These are phyloP conservation scores for Oreotrochilus melanogaster DNA, from an alignment of 2,113 vertebrate species.

Conservation along the genomic window DNA sequence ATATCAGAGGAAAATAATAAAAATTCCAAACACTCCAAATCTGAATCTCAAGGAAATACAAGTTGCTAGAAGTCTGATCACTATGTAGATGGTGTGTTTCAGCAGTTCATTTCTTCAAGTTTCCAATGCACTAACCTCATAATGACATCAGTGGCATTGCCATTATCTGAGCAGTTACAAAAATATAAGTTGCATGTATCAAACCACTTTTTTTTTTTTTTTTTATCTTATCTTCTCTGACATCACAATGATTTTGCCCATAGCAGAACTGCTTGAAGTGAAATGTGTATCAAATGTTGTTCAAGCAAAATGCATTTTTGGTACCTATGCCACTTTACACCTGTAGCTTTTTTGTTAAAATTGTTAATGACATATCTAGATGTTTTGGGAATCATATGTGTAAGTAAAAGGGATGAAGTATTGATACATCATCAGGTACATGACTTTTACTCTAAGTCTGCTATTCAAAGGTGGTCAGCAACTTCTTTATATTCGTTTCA, in stretches of 20 bases:
- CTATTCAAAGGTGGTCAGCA: not conserved
- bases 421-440: not conserved
- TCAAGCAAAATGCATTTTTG: not conserved
- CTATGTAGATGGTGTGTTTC: not conserved
- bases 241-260: not conserved
- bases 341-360: not conserved
- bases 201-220: not conserved
- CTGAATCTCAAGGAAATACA: not conserved
- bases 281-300: not conserved
- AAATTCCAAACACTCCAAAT: not conserved
- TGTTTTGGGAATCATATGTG: not conserved
- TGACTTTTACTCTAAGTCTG: not conserved
- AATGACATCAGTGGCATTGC: not conserved
- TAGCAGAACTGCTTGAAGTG: not conserved
- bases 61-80: not conserved
- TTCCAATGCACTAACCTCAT: not conserved
- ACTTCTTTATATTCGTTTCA: not conserved
- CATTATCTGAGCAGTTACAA: not conserved
- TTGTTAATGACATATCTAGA: not conserved
- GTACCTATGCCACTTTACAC: not conserved
- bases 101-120: not conserved
- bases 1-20: not conserved
- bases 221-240: not conserved
- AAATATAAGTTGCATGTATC: not conserved
- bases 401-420: not conserved